A percentile compares a stretch with the other conserved stretches of the same genome.
Evolutionary conservation across 1,140 invertebrate genomes (phyloP).

Genomic region (Druon quercuslanigerum): DNA sequence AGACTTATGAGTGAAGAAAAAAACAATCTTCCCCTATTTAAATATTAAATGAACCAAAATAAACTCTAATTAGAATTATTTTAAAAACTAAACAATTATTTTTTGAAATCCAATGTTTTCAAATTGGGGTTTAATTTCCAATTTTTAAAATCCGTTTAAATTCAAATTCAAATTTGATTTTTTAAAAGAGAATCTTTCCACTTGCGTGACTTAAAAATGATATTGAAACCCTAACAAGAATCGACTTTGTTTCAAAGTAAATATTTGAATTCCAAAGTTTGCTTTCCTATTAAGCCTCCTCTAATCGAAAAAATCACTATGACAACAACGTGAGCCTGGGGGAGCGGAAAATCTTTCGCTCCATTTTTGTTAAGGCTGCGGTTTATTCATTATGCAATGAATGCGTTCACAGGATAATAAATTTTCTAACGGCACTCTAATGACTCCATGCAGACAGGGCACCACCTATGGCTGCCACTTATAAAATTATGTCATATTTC

Average conservation of each 20-base stretch:
- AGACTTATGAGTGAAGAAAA: no score
- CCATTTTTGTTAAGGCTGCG: conserved; percentile 8
- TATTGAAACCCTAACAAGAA: background rate
- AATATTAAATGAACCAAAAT: no score
- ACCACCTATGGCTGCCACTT: background rate
- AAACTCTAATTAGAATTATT: no score
- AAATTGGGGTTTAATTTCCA: conserved; percentile 31
- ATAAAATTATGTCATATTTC: conserved; percentile 28
- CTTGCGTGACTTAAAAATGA: no score
- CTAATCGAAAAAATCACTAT: no score
- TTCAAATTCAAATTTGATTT: no score
- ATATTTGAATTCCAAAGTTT: background rate
- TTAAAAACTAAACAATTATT: no score
- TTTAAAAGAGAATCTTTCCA: no score
- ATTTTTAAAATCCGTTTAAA: background rate
- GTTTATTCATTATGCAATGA: conserved; percentile 21
- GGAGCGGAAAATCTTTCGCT: conserved; percentile 15
- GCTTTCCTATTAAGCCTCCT: no score
- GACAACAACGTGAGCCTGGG: background rate
- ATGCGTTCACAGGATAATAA: conserved; percentile 8
- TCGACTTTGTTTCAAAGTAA: conserved; percentile 22
- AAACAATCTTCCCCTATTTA: no score
- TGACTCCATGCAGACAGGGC: background rate
- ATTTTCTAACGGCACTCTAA: conserved; percentile 18
- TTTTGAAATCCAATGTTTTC: background rate